Evolutionary conservation across 2,113 vertebrate species (phyloP).

Genomic region (Oryzias curvinotus): DNA sequence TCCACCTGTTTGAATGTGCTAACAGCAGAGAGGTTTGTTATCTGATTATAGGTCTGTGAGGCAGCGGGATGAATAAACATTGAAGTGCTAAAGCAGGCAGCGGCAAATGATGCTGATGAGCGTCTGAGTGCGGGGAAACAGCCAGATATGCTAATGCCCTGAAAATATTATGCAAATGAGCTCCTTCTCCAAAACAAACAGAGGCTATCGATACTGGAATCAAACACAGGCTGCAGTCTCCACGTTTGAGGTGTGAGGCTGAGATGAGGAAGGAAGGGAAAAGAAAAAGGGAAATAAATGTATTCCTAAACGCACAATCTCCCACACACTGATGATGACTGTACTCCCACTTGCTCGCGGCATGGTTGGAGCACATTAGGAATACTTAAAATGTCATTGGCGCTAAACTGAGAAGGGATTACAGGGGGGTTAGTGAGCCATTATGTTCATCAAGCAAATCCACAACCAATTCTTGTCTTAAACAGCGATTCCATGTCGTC

Average conservation of each 20-base stretch:
- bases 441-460: slow-evolving; percentile 62
- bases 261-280: background rate
- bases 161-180: slow-evolving; percentile 55
- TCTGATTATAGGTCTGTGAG: slow-evolving; percentile 48
- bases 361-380: slow-evolving; percentile 46
- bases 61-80: slow-evolving; percentile 61
- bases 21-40: slow-evolving; percentile 53
- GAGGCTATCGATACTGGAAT: background rate
- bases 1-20: slow-evolving; percentile 50
- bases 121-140: slow-evolving; percentile 15
- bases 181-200: slow-evolving; percentile 9
- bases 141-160: slow-evolving; percentile 45
- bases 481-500: slow-evolving; percentile 30
- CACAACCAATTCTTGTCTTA: slow-evolving; percentile 30
- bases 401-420: slow-evolving; percentile 53
- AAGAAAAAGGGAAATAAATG: background rate
- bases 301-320: slow-evolving; percentile 11
- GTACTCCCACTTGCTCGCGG: slow-evolving; percentile 15
- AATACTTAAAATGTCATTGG: slow-evolving; percentile 62
- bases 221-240: slow-evolving; percentile 8
- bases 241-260: slow-evolving; percentile 9
- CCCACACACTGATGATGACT: slow-evolving; percentile 6
- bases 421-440: slow-evolving; percentile 57
- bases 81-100: slow-evolving; percentile 47
- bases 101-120: slow-evolving; percentile 48